Evolutionary conservation across 2,797 vertebrate genomes (phyloP).

Genomic region (Microhierax caerulescens): DNA sequence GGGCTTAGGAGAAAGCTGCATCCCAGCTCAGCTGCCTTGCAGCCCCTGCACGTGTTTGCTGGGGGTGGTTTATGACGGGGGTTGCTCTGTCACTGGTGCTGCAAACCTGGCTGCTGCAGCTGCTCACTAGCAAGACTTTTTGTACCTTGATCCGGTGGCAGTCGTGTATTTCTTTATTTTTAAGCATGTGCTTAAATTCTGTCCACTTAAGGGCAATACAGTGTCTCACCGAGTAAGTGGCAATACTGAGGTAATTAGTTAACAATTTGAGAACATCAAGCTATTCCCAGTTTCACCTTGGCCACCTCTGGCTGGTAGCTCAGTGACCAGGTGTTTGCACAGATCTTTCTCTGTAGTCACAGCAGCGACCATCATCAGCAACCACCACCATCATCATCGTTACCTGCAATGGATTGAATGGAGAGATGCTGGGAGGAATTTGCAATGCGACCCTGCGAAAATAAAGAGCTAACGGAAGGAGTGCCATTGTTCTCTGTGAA

Average conservation of each 20-base stretch:
- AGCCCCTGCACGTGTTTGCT: background rate
- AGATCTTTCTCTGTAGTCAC: background rate
- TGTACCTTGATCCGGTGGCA: background rate
- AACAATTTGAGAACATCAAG: background rate
- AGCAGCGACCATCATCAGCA: accelerated
- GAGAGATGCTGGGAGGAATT: background rate
- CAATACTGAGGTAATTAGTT: background rate
- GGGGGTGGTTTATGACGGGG: accelerated
- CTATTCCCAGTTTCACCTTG: background rate
- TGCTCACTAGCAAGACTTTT: background rate
- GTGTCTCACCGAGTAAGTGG: background rate
- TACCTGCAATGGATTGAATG: accelerated
- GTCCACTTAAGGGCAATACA: background rate
- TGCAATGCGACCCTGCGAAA: background rate
- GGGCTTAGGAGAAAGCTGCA: background rate
- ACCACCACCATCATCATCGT: too few species aligned
- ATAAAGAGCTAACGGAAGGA: background rate
- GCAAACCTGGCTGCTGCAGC: background rate
- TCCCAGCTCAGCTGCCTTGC: background rate
- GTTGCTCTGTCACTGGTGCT: background rate
- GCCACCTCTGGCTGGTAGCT: background rate
- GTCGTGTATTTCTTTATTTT: background rate
- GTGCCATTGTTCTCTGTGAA: accelerated
- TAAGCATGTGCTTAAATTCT: background rate
- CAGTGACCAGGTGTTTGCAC: background rate